These are phyloP conservation scores for Neotoxoptera formosana DNA, from an alignment of 1,140 invertebrate genomes.

Conservation along the genomic window DNA sequence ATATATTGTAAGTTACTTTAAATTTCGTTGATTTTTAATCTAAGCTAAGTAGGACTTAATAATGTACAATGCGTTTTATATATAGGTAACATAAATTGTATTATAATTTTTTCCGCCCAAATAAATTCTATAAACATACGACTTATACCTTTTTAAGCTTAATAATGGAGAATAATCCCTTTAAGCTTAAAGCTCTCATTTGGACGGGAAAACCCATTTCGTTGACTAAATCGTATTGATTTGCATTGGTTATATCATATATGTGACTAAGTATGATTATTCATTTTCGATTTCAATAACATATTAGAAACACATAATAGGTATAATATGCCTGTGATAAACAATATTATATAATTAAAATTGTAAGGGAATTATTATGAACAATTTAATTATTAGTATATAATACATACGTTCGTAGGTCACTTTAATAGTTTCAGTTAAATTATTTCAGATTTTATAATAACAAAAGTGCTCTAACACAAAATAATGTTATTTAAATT, in stretches of 20 bases:
- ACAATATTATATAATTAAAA: not conserved
- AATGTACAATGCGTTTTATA: not conserved
- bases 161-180: not conserved
- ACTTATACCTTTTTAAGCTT: not conserved
- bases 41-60: not conserved
- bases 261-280: not conserved
- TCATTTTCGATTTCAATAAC: not conserved
- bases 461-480: too few relatives aligned
- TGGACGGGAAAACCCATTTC: not conserved
- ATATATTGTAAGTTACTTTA: not conserved
- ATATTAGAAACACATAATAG: not conserved
- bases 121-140: not conserved
- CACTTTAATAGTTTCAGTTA: not conserved
- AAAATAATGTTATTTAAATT: too few relatives aligned
- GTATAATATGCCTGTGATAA: not conserved
- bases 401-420: too few relatives aligned
- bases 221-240: not conserved
- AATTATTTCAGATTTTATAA: not conserved
- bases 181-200: conserved; percentile 29
- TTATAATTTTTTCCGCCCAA: not conserved
- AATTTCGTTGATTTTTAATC: not conserved
- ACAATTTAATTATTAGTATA: not conserved
- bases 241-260: not conserved
- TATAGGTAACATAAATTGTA: not conserved
- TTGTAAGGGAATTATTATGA: not conserved